Conservation (phyloP, 2,797 vertebrate genomes). For the Microhierax caerulescens region DNA sequence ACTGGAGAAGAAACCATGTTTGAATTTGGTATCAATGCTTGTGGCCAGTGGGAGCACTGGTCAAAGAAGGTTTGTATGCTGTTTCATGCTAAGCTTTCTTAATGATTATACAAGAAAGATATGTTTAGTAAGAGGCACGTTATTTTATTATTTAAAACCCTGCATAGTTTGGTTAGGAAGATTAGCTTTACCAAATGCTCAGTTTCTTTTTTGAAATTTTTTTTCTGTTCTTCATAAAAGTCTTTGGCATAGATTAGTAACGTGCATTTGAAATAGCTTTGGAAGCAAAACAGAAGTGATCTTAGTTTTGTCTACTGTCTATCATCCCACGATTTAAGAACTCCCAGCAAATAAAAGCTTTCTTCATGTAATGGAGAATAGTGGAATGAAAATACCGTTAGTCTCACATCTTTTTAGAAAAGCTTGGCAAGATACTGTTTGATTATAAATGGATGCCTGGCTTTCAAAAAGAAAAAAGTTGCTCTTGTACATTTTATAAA, state of each 20-base stretch:
- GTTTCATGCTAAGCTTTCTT: not conserved
- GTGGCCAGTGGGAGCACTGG: slow-evolving; percentile 84
- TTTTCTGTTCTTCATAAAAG: not conserved
- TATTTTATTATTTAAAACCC: not conserved
- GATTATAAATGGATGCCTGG: not conserved
- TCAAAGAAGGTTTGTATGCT: slow-evolving; percentile 75
- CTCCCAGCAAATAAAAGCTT: not conserved
- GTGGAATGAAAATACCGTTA: not conserved
- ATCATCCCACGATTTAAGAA: not conserved
- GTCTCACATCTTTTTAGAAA: not conserved
- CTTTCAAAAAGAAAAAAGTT: not conserved
- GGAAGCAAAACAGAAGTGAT: not conserved
- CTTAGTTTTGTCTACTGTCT: not conserved
- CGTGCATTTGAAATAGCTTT: not conserved
- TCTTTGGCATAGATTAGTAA: not conserved
- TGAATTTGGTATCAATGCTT: slow-evolving; percentile 79
- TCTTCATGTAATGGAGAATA: not conserved
- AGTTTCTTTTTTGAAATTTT: not conserved
- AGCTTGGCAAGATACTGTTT: not conserved
- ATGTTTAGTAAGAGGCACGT: not conserved
- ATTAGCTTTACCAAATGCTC: not conserved
- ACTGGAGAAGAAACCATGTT: slow-evolving; percentile 81
- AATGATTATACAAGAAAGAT: not conserved
- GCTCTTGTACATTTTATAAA: not conserved
- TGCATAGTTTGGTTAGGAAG: not conserved